Base-by-base conservation (phyloP, 2,113 vertebrate genomes). In the Callipepla squamata region DNA sequence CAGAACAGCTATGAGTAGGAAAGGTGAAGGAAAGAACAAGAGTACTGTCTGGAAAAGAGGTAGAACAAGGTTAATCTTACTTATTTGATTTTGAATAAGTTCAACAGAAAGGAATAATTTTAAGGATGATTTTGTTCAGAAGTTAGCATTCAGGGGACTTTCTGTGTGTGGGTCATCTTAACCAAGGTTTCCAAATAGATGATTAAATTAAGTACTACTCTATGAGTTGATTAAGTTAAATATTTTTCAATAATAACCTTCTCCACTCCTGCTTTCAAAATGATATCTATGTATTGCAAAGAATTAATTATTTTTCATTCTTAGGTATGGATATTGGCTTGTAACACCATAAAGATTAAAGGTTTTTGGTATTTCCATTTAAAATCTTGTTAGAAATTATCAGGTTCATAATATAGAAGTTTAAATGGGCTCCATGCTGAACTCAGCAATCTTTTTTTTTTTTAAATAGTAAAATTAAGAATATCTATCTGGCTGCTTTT, bases 321-420 rank as follows among this genome's bases (percentile, higher is more conserved):
- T 77, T 77, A 77, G 18, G 30, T 65, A 6, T 30, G 15, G 30
- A 9, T 8, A 3, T 50, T 83, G 44, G 32, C 42, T 89, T 9
- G 22, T 9, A 30, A 9, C 62, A 34, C 19, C 4, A 3, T 40
- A 69, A 80, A 55, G 42, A 77, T 42, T 63, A 89, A 85, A 73
- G 28, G 0, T 1, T 25, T 93, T 80, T 28, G 7, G 1, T 81
- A 65, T 55, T 76, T 76, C 17, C 12, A 40, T 87, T 82, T 69
- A 79, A 91, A 92, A 63, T 69, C 58, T 58, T 69, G 23, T 90
- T 82, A 79, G 63, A 94, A 76, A 87, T 96, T 87, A 91, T 62
- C 23, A 38, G 48, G 65, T 85, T 89, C 62, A 67, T 69, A 92
- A 92, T 8, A 80, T 44, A 76, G 38, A 28, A 58, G 62, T 73